Conservation (phyloP, 2,797 vertebrate genomes). For the Heterohyrax brucei region DNA sequence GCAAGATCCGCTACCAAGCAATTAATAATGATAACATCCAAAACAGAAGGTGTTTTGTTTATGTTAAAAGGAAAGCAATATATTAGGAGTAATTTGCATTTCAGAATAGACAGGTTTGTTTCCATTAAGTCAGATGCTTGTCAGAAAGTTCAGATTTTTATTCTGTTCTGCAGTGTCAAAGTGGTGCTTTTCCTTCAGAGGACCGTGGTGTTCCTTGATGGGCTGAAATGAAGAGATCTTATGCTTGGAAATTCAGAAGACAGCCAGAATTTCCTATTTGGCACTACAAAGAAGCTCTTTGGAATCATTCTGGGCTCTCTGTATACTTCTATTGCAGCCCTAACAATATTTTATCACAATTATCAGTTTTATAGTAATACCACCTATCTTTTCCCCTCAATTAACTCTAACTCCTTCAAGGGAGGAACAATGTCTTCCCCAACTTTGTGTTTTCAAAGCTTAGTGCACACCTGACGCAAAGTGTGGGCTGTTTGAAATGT, state of each 20-base stretch:
- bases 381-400: not conserved
- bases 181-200: not conserved
- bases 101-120: constrained; percentile 56
- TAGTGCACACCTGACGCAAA: not conserved
- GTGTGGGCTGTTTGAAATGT: not conserved
- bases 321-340: not conserved
- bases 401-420: not conserved
- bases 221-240: not conserved
- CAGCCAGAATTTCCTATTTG: not conserved
- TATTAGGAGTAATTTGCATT: constrained; percentile 46
- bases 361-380: not conserved
- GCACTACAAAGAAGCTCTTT: not conserved
- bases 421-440: not conserved
- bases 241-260: not conserved
- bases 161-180: constrained; percentile 58
- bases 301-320: not conserved
- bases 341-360: not conserved
- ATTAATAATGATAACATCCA: constrained; percentile 1
- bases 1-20: constrained; percentile 67
- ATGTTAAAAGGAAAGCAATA: constrained; percentile 38
- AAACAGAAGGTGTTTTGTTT: constrained; percentile 65
- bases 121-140: constrained; percentile 45
- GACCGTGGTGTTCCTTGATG: not conserved
- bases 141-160: constrained; percentile 4
- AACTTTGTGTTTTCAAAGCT: not conserved